Evolutionary conservation across 2,888 invertebrate species (phyloP).

Genomic region (Cheilosia vulpina): DNA sequence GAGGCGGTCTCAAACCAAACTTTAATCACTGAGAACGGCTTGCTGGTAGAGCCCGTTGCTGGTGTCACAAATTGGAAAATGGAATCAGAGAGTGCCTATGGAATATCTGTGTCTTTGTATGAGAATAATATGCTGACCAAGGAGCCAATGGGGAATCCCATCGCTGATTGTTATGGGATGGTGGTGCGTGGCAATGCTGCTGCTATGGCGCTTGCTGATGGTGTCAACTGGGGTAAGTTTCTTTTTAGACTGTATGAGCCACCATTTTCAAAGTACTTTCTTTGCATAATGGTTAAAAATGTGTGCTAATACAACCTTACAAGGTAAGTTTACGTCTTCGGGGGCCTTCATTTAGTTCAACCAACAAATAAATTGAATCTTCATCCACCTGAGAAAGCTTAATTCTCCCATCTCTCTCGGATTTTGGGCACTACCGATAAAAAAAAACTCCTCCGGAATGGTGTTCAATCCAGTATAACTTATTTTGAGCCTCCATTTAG

Average conservation of each 20-base stretch:
- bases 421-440: too few species aligned
- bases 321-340: too few species aligned
- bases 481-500: too few species aligned
- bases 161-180: slow-evolving; percentile 94
- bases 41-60: slow-evolving; percentile 79
- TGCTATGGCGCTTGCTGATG: slow-evolving; percentile 92
- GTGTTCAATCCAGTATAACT: too few species aligned
- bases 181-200: slow-evolving; percentile 89
- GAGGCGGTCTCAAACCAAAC: slow-evolving; percentile 82
- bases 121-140: slow-evolving; percentile 92
- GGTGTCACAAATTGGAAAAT: slow-evolving; percentile 83
- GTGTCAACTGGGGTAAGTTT: slow-evolving; percentile 93
- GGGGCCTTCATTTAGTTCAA: too few species aligned
- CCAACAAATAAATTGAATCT: too few species aligned
- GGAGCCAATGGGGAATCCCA: slow-evolving; percentile 89
- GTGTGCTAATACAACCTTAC: too few species aligned
- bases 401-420: too few species aligned
- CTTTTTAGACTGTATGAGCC: neutral
- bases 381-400: too few species aligned
- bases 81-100: slow-evolving; percentile 83
- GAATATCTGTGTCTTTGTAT: slow-evolving; percentile 88
- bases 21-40: slow-evolving; percentile 62
- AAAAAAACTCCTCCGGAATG: too few species aligned
- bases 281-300: too few species aligned
- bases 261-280: neutral